phyloP scores from a whole-genome alignment of 1,140 invertebrate genomes.

The Stratiolaelaps scimitus region DNA sequence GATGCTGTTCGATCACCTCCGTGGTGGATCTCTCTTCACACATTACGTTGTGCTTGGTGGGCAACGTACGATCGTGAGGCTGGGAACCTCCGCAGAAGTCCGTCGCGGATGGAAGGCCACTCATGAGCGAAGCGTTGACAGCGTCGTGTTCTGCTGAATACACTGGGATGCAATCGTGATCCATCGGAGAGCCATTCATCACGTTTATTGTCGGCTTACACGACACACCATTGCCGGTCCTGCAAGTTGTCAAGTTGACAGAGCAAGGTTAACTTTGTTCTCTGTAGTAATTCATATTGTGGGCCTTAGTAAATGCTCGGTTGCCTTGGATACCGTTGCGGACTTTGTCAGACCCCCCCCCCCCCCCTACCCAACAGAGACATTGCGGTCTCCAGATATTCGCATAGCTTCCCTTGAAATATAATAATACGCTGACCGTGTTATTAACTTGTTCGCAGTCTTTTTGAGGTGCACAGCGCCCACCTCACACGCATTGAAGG shows the following conservation, averaged over 20 bases:
- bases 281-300: too few relatives aligned
- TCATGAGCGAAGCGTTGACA: conserved; percentile 33
- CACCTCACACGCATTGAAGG: too few relatives aligned
- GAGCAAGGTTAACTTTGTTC: too few relatives aligned
- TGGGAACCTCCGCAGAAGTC: conserved; percentile 51
- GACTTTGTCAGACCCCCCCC: too few relatives aligned
- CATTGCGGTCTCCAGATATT: too few relatives aligned
- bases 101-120: conserved; percentile 31
- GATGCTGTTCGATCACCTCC: conserved; percentile 50
- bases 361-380: too few relatives aligned
- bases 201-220: conserved; percentile 29
- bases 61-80: conserved; percentile 50
- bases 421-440: too few relatives aligned
- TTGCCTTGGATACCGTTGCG: too few relatives aligned
- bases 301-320: too few relatives aligned
- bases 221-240: conserved; percentile 24
- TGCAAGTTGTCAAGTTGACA: conserved; percentile 27
- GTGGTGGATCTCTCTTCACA: conserved; percentile 50
- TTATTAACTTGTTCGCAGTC: too few relatives aligned
- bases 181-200: conserved; percentile 25
- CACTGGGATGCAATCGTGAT: conserved; percentile 31
- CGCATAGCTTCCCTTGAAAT: too few relatives aligned
- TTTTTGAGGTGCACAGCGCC: too few relatives aligned
- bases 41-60: conserved; percentile 55
- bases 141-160: conserved; percentile 22